Percentiles rank a stretch among this genome's conserved stretches.
Conservation (phyloP, 2,113 vertebrate species). For the Cheilinus undulatus region DNA sequence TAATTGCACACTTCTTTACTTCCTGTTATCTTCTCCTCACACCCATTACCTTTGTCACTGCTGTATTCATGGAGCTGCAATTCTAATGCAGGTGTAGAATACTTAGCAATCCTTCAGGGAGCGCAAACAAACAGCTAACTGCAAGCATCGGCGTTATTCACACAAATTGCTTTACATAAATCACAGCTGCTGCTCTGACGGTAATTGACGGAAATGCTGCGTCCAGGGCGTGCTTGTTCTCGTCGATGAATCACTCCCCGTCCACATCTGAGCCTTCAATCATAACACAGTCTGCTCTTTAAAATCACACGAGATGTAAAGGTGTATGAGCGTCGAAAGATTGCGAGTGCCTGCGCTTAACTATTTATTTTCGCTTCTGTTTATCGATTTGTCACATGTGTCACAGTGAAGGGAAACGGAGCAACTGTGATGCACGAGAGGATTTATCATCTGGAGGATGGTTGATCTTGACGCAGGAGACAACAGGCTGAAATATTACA, state of each 20-base stretch:
- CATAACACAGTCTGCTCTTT: constrained; percentile 20
- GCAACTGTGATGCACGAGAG: constrained; percentile 20
- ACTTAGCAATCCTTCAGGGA: constrained; percentile 68
- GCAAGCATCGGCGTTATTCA: constrained; percentile 64
- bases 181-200: constrained; percentile 72
- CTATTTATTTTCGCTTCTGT: constrained; percentile 18
- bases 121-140: constrained; percentile 66
- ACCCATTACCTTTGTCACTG: constrained; percentile 57
- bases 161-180: constrained; percentile 78
- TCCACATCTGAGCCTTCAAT: constrained; percentile 47
- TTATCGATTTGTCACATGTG: constrained; percentile 50
- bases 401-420: constrained; percentile 47
- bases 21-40: constrained; percentile 59
- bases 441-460: constrained; percentile 36
- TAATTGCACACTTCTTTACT: constrained; percentile 51
- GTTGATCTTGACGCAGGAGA: constrained; percentile 59
- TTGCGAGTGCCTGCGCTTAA: constrained; percentile 11
- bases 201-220: constrained; percentile 76
- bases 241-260: constrained; percentile 40
- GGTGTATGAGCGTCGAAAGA: constrained; percentile 31
- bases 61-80: constrained; percentile 26
- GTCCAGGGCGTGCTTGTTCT: constrained; percentile 56
- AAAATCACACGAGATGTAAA: constrained; percentile 17
- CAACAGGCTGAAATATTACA: constrained; percentile 60
- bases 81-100: constrained; percentile 65